Base-by-base conservation (phyloP, 1,140 invertebrate genomes). In the Drosophila mauritiana region DNA sequence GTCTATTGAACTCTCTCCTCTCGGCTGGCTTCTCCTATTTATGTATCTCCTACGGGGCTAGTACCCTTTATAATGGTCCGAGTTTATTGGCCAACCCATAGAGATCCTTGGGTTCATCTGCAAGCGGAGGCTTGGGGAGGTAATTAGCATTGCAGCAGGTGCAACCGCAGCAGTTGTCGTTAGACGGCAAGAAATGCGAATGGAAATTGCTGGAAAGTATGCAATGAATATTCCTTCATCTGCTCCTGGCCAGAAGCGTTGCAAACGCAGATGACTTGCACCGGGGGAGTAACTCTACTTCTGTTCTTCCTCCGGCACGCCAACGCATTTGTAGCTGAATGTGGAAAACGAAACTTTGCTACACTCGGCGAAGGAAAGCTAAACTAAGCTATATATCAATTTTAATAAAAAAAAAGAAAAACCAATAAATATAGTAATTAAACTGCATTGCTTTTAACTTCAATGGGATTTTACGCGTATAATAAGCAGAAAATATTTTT, bases 141-240 rank as follows among this genome's bases (percentile, higher is more conserved):
- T 81, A 86, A 84, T 84, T 84, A 84, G 70, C 80, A 72, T 76
- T 64, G 76, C 73, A 76, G 62, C 79, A 62, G 56, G 39, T 31
- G 56, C 52, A 65, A 37, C 40, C 51, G 54, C 56, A 53, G 25
- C 37, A 61, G 68, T 52, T 39, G 49, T 39, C 49, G 37, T 51
- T 45, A 37, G 31, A 34, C 4, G 46, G 39, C 46, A 67, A 53
- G 37, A 17, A 52, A 62, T 62, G 36, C 46, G 22, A 63, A 31
- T 48, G 43, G 36, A 34, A 72, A 54, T 62, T 15, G 58, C 46
- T 45, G 37, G 57, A 64, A 55, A 49, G 49, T 58, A 70, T 58
- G 52, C 61, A 13, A 53, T 54, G 46, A 49, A 40, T 49, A 56
- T 68, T 59, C 31, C 25, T 40, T 13, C 36, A 12, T 42, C 51